A percentile compares a stretch with the other conserved stretches of the same genome.
phyloP scores from a whole-genome alignment of 2,888 invertebrate genomes.

The Stratiomys singularior region DNA sequence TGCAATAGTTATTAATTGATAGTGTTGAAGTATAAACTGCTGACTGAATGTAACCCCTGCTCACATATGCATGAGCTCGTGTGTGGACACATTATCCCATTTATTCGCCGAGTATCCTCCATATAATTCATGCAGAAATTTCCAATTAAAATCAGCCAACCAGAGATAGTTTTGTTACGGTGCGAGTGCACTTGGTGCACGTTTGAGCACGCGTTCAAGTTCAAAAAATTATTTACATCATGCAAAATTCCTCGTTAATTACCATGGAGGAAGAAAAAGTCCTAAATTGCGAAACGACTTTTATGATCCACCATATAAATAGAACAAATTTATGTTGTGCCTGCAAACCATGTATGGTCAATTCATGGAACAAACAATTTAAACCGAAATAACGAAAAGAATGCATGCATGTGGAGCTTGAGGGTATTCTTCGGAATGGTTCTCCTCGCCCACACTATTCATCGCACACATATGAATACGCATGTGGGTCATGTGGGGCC shows the following conservation, averaged over 20 bases:
- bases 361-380: constrained; percentile 4
- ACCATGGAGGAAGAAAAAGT: background rate
- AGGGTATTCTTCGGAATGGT: constrained; percentile 3
- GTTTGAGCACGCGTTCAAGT: background rate
- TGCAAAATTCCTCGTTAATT: background rate
- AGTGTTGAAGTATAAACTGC: too few species aligned
- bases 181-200: background rate
- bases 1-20: too few species aligned
- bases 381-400: background rate
- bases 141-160: too few species aligned
- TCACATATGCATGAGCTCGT: too few species aligned
- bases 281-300: background rate
- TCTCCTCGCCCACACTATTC: constrained; percentile 11
- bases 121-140: too few species aligned
- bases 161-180: too few species aligned
- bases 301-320: background rate
- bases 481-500: background rate
- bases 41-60: too few species aligned
- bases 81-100: too few species aligned
- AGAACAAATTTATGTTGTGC: background rate
- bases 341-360: background rate
- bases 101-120: too few species aligned
- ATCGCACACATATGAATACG: background rate
- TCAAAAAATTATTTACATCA: background rate
- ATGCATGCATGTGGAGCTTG: background rate